Evolutionary conservation across 2,113 vertebrate genomes (phyloP), one percentile per base, ranked within the genome.

Genomic region (Electrona antarctica): DNA sequence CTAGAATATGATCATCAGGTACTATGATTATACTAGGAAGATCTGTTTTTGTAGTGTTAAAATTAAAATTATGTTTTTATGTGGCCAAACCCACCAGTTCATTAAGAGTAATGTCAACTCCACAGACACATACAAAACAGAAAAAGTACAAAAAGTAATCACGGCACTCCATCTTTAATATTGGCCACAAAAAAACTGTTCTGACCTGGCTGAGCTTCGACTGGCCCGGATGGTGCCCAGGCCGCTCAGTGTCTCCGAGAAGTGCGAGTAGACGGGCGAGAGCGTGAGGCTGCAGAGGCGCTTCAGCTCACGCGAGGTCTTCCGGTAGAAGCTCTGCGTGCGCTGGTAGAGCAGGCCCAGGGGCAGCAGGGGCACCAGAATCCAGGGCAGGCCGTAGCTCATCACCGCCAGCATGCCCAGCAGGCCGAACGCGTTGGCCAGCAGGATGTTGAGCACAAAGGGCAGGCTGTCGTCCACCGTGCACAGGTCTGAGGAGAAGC

Each of bases 401-500:
- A 99, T 95, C 79, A 99, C 92, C 7, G 93, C 88, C 81, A 99
- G 82, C 88, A 94, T 93, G 21, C 98, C 98, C 75, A 98, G 83
- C 76, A 99, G 89, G 8, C 93, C 90, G 0, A 92, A 96, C 0
- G 90, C 3, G 11, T 95, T 94, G 80, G 97, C 95, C 82, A 99
- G 86, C 41, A 99, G 90, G 85, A 98, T 96, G 88, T 99, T 99
- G 55, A 99, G 93, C 45, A 95, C 69, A 83, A 99, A 99, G 0
- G 98, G 97, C 79, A 99, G 87, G 67, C 87, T 94, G 90, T 97
- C 95, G 14, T 99, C 97, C 13, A 94, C 92, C 0, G 91, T 93
- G 90, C 96, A 96, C 69, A 99, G 65, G 29, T 99, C 98, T 0
- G 98, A 98, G n/a, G 97, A 98, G 83, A 99, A 97, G 52, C 98